A percentile compares a stretch with the other conserved stretches of the same genome.
Conservation (phyloP, 2,113 vertebrate species). For the Oenanthe melanoleuca region DNA sequence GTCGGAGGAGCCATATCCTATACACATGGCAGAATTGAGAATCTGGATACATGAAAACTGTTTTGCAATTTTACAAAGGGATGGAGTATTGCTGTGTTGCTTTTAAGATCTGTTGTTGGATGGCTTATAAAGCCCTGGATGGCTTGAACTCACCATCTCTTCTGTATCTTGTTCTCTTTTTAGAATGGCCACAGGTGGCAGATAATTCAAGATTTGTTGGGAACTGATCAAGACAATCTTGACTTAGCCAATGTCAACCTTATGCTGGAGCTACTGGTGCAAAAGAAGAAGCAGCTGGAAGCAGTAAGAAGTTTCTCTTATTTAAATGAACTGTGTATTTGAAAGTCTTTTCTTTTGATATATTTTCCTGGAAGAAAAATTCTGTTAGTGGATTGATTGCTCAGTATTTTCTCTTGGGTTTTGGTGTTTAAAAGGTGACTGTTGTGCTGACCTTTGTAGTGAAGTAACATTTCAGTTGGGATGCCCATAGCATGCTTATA, state of each 20-base stretch:
- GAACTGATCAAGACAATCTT: slow-evolving; percentile 94
- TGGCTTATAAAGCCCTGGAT: neutral
- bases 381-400: neutral
- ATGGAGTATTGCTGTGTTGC: neutral
- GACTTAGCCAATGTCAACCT: slow-evolving; percentile 97
- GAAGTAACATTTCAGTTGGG: neutral
- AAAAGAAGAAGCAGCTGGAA: slow-evolving; percentile 98
- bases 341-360: neutral
- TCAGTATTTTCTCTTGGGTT: neutral
- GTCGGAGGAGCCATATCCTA: neutral
- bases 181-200: slow-evolving; percentile 97
- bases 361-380: neutral
- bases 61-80: neutral
- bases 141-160: neutral
- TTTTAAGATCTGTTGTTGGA: neutral
- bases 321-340: neutral
- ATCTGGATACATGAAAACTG: neutral
- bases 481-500: neutral
- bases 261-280: slow-evolving; percentile 94
- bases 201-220: slow-evolving; percentile 93
- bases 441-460: neutral
- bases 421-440: neutral
- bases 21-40: neutral
- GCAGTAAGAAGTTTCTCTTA: slow-evolving; percentile 79
- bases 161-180: neutral